Conservation (phyloP, 2,888 invertebrate genomes). For the Melikaiella ostensackeni region DNA sequence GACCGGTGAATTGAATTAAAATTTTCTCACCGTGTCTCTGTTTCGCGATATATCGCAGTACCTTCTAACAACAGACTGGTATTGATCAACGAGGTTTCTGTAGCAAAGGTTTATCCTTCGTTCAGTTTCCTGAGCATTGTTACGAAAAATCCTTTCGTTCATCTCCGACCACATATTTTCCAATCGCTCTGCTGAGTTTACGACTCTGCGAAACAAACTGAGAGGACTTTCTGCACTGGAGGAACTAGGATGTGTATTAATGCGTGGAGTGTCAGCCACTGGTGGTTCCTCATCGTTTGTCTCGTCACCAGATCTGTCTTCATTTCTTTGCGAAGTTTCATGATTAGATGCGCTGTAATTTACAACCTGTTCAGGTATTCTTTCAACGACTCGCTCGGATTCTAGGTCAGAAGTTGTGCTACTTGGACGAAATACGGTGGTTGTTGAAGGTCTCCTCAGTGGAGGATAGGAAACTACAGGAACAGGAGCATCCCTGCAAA, state of each 20-base stretch:
- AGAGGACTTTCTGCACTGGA: conserved; percentile 4
- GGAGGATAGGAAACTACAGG: conserved; percentile 13
- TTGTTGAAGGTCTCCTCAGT: conserved; percentile 7
- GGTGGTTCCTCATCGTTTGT: conserved; percentile 54
- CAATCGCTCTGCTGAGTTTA: conserved; percentile 44
- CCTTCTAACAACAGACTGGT: conserved; percentile 78
- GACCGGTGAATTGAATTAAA: neutral
- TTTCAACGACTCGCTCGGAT: conserved; percentile 51
- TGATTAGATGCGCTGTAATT: conserved; percentile 7
- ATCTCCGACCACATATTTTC: conserved; percentile 13
- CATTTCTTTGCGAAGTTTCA: conserved; percentile 31
- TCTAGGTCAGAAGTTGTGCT: conserved; percentile 54
- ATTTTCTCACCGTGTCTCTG: conserved; percentile 75
- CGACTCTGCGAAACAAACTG: conserved; percentile 31
- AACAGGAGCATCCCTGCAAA: conserved; percentile 9
- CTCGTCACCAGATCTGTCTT: conserved; percentile 52
- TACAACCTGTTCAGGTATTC: conserved; percentile 51
- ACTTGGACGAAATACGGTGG: conserved; percentile 39
- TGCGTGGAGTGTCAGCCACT: conserved; percentile 34
- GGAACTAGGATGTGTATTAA: conserved; percentile 13
- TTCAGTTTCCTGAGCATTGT: conserved; percentile 66
- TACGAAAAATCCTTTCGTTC: conserved; percentile 6
- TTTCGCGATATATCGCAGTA: conserved; percentile 78
- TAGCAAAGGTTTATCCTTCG: conserved; percentile 78
- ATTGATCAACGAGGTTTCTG: conserved; percentile 78